Evolutionary conservation across 2,888 invertebrate genomes (phyloP).

Genomic region (Rosalia funebris): DNA sequence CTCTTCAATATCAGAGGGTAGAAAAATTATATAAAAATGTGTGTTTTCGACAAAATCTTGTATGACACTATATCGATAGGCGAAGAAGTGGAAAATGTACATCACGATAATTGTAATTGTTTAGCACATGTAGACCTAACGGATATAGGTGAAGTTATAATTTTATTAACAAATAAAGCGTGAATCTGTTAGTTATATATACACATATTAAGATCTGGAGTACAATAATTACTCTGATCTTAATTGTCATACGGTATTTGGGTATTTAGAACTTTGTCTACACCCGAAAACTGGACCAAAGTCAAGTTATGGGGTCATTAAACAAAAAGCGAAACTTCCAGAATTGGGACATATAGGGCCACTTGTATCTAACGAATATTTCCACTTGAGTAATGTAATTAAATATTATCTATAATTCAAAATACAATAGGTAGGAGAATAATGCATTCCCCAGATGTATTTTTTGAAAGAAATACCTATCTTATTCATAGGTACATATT

Average conservation of each 20-base stretch:
- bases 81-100: conserved; percentile 27
- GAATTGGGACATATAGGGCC: conserved; percentile 7
- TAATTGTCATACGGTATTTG: conserved; percentile 24
- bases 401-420: no score
- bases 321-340: conserved; percentile 26
- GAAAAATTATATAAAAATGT: conserved; percentile 28
- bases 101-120: conserved; percentile 51
- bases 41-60: conserved; percentile 40
- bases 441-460: no score
- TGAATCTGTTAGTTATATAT: conserved; percentile 56
- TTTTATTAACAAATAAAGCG: conserved; percentile 54
- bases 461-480: no score
- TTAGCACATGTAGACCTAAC: conserved; percentile 58
- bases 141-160: conserved; percentile 55
- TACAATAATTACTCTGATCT: conserved; percentile 32
- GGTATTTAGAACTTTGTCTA: conserved; percentile 9
- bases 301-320: conserved; percentile 7
- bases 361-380: no score
- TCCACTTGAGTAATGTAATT: no score
- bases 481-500: no score
- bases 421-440: no score
- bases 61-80: conserved; percentile 41
- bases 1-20: conserved; percentile 46
- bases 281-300: conserved; percentile 11
- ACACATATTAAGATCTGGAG: conserved; percentile 47